phyloP scores from a whole-genome alignment of 1,140 invertebrate species.

The Ruditapes philippinarum region DNA sequence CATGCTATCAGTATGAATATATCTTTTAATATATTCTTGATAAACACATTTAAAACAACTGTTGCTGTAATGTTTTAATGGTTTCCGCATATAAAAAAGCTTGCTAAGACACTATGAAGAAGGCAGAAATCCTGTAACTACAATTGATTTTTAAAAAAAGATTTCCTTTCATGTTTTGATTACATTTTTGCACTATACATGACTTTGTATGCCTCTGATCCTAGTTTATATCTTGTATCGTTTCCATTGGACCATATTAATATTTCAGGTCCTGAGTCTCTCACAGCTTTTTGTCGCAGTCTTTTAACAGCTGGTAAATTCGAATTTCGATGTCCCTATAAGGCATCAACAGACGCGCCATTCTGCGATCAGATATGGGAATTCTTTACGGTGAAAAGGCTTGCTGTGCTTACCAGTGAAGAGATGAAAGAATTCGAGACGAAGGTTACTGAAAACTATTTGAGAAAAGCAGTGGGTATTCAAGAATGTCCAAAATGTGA shows the following conservation, averaged over 20 bases:
- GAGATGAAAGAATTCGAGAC: conserved; percentile 65
- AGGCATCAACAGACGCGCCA: neutral
- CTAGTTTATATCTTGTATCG: too few species aligned
- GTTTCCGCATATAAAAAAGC: too few species aligned
- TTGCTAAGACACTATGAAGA: too few species aligned
- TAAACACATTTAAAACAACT: too few species aligned
- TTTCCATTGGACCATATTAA: too few species aligned
- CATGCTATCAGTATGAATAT: conserved; percentile 70
- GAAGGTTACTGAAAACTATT: conserved; percentile 56
- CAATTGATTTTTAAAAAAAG: too few species aligned
- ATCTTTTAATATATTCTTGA: too few species aligned
- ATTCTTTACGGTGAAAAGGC: conserved; percentile 18
- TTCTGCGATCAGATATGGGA: conserved; percentile 58
- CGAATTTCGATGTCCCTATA: conserved; percentile 62
- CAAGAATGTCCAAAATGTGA: conserved; percentile 64
- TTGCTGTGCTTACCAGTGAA: conserved; percentile 53
- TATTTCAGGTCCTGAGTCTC: conserved; percentile 61
- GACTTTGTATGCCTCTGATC: too few species aligned
- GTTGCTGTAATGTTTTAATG: too few species aligned
- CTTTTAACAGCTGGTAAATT: conserved; percentile 38
- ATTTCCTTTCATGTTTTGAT: too few species aligned
- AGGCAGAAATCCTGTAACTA: too few species aligned
- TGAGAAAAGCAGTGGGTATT: conserved; percentile 54
- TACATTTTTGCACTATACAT: too few species aligned
- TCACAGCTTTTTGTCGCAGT: conserved; percentile 60